A percentile compares a stretch with the other conserved stretches of the same genome.
phyloP scores from a whole-genome alignment of 2,113 vertebrate species.

The Okapia johnstoni region DNA sequence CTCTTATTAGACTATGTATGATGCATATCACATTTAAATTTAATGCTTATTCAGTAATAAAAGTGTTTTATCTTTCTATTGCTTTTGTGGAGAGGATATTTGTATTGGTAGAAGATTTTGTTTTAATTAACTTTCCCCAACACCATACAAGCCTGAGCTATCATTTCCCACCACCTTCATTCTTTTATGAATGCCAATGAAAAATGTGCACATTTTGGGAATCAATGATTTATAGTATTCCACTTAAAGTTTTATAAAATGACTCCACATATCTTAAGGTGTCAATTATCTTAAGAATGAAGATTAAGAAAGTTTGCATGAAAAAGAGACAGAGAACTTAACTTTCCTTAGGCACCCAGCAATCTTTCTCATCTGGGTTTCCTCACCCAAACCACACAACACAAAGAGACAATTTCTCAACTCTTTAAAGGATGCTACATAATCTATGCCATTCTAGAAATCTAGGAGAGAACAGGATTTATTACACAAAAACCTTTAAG shows the following conservation, averaged over 20 bases:
- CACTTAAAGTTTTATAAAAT: not conserved
- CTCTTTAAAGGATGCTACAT: not conserved
- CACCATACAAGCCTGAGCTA: not conserved
- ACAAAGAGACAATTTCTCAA: not conserved
- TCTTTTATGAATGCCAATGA: not conserved
- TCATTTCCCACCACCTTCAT: rapidly evolving
- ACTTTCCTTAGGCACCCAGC: not conserved
- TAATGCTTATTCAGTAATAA: not conserved
- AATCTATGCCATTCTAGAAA: not conserved
- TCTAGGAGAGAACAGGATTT: not conserved
- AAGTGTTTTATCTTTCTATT: not conserved
- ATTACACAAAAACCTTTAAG: not conserved
- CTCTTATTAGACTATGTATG: not conserved
- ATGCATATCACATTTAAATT: not conserved
- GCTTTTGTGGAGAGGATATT: not conserved
- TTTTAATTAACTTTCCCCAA: not conserved
- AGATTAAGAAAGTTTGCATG: not conserved
- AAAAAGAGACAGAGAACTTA: not conserved
- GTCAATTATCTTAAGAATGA: not conserved
- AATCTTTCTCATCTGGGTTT: not conserved
- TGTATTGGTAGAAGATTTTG: not conserved
- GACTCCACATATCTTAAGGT: not conserved
- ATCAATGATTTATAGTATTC: not conserved
- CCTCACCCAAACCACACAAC: not conserved
- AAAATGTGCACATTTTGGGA: not conserved